phyloP scores from a whole-genome alignment of 2,888 invertebrate species.

The Acanthosepion esculentum region DNA sequence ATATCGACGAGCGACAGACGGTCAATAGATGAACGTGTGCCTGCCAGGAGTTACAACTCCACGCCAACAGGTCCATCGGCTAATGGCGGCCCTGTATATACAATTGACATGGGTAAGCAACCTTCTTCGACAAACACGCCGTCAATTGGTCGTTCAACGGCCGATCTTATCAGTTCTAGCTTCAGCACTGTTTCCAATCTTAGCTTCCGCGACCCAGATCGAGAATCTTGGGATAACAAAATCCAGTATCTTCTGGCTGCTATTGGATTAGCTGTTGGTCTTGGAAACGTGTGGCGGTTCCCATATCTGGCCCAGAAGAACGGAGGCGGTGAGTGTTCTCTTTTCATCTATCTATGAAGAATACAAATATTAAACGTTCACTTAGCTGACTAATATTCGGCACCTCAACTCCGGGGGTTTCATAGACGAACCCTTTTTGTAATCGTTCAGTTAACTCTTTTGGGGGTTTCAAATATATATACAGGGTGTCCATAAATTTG shows the following conservation, averaged over 20 bases:
- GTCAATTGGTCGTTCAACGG: not conserved
- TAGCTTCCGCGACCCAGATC: not conserved
- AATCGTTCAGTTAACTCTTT: too few relatives aligned
- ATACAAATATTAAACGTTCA: too few relatives aligned
- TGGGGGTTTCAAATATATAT: too few relatives aligned
- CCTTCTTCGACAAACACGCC: not conserved
- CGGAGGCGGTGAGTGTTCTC: slow-evolving; percentile 49
- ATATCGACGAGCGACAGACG: not conserved
- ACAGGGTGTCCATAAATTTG: too few relatives aligned
- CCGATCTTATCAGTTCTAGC: not conserved
- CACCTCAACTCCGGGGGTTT: too few relatives aligned
- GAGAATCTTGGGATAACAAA: slow-evolving; percentile 59
- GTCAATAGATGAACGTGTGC: not conserved
- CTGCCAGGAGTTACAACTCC: not conserved
- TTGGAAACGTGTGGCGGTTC: slow-evolving; percentile 56
- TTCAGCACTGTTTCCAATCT: not conserved
- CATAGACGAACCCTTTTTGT: too few relatives aligned
- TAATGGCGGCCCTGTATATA: not conserved
- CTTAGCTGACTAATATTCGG: too few relatives aligned
- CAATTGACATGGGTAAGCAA: not conserved
- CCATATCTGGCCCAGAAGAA: slow-evolving; percentile 52
- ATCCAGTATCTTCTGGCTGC: slow-evolving; percentile 57
- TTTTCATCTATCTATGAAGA: not conserved
- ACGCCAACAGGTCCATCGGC: not conserved
- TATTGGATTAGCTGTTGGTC: slow-evolving; percentile 58